These are phyloP conservation scores for Scaptomyza hsui DNA, from an alignment of 1,140 invertebrate species.

Conservation along the genomic window DNA sequence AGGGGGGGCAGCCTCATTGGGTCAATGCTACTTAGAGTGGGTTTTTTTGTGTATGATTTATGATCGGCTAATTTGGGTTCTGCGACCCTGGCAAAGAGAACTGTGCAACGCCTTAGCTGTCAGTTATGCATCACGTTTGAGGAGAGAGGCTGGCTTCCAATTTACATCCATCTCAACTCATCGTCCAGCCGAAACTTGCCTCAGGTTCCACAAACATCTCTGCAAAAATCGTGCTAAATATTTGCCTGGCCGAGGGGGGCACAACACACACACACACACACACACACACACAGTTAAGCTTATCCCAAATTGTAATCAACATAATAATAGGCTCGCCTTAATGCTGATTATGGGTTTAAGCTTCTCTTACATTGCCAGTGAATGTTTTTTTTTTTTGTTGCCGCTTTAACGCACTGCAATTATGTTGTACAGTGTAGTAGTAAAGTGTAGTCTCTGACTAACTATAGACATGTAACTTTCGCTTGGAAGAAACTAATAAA, in stretches of 20 bases:
- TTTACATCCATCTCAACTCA: constrained; percentile 59
- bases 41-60: constrained; percentile 54
- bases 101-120: constrained; percentile 63
- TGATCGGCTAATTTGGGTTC: constrained; percentile 66
- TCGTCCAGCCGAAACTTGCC: constrained; percentile 50
- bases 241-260: constrained; percentile 7
- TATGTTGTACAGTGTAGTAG: constrained; percentile 16
- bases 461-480: constrained; percentile 8
- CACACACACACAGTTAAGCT: constrained; percentile 19
- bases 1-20: constrained; percentile 50
- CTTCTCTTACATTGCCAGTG: constrained; percentile 19
- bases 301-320: constrained; percentile 74
- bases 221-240: constrained; percentile 23
- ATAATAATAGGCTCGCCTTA: constrained; percentile 69
- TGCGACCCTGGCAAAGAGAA: constrained; percentile 31
- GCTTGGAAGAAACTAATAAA: constrained; percentile 1
- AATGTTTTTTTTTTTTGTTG: constrained; percentile 11
- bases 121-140: constrained; percentile 73
- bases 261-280: constrained; percentile 31
- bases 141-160: constrained; percentile 41
- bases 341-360: constrained; percentile 68
- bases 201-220: constrained; percentile 10
- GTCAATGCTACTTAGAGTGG: constrained; percentile 59
- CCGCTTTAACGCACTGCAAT: constrained; percentile 65
- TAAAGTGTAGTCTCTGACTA: neutral